phyloP scores from a whole-genome alignment of 2,888 invertebrate species.

The Mythimna lalbum region DNA sequence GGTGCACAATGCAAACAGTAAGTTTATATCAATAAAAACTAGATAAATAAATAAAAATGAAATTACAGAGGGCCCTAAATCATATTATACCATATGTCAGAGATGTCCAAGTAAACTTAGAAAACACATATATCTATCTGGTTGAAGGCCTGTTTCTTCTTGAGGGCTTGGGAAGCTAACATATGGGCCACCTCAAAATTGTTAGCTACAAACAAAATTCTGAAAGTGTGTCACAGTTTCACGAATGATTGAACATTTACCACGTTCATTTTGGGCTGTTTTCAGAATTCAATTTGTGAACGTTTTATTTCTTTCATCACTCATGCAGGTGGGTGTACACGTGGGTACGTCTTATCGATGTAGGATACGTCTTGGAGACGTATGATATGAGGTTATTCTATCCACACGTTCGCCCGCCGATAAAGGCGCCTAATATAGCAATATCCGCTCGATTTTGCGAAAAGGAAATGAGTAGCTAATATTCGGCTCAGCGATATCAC shows the following conservation, averaged over 20 bases:
- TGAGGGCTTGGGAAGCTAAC: too few relatives aligned
- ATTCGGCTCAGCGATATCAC: constrained; percentile 53
- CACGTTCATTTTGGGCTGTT: constrained; percentile 1
- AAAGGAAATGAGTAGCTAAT: constrained; percentile 67
- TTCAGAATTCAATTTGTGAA: constrained; percentile 28
- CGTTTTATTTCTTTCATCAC: constrained; percentile 43
- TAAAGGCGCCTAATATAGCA: constrained; percentile 73
- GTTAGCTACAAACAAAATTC: not conserved
- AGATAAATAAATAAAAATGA: too few relatives aligned
- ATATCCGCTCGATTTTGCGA: constrained; percentile 73
- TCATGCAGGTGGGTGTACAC: constrained; percentile 45
- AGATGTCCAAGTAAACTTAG: not conserved
- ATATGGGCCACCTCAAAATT: not conserved
- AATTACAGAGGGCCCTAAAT: too few relatives aligned
- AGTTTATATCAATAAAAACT: too few relatives aligned
- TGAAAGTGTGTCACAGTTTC: constrained; percentile 4
- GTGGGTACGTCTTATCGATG: constrained; percentile 24
- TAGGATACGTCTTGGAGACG: constrained; percentile 30
- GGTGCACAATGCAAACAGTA: too few relatives aligned
- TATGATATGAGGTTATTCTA: constrained; percentile 60
- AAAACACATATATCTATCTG: not conserved
- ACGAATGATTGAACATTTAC: not conserved
- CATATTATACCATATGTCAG: not conserved
- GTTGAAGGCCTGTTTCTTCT: too few relatives aligned
- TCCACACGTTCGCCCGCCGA: constrained; percentile 60